These are phyloP conservation scores for Vulpes vulpes DNA, from an alignment of 2,113 vertebrate species.

Conservation along the genomic window DNA sequence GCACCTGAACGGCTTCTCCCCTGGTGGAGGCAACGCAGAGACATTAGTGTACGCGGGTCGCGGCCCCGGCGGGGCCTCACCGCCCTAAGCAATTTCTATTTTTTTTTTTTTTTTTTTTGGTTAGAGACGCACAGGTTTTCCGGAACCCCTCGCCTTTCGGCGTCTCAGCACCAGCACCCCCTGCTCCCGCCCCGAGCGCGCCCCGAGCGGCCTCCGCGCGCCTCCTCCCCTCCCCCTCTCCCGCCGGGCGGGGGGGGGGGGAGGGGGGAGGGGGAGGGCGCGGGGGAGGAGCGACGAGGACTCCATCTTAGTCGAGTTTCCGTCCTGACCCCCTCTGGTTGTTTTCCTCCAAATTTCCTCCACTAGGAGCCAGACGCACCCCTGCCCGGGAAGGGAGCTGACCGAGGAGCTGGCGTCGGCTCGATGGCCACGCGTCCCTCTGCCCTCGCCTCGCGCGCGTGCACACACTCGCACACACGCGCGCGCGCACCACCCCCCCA, in stretches of 20 bases:
- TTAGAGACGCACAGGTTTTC: not conserved
- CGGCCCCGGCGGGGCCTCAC: not conserved
- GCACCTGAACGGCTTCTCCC: conserved; percentile 99
- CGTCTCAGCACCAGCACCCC: not conserved
- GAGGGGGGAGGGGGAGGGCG: not conserved
- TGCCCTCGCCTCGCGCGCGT: not conserved
- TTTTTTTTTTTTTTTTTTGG: not conserved
- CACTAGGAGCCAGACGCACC: not conserved
- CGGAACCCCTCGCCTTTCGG: not conserved
- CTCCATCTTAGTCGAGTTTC: conserved; percentile 75
- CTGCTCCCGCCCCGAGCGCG: not conserved
- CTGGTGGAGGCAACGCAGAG: conserved; percentile 88
- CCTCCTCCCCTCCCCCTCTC: conserved; percentile 26
- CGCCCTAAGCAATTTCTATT: not conserved
- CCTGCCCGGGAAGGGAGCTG: not conserved
- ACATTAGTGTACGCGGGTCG: conserved; percentile 76
- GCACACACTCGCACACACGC: not conserved
- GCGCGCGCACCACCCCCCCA: too few relatives aligned
- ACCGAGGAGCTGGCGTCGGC: not conserved
- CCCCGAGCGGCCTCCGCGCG: not conserved
- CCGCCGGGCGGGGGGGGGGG: not conserved
- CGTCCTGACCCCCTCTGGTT: not conserved
- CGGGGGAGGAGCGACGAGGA: conserved; percentile 68
- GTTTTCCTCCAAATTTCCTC: conserved; percentile 38
- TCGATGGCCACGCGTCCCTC: not conserved